Conservation (phyloP, 1,140 invertebrate species). For the Samia ricini region DNA sequence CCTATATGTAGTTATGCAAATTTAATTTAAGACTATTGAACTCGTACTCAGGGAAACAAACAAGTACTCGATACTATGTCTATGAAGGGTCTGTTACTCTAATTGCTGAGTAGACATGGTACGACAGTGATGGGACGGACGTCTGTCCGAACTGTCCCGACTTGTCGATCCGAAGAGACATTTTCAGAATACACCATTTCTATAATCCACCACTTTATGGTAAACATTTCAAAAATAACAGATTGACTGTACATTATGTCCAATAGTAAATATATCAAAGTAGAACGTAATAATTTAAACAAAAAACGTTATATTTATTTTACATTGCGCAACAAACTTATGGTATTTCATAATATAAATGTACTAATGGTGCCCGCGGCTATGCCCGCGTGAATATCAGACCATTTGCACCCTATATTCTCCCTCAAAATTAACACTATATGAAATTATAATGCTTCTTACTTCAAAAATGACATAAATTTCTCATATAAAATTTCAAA, state of each 20-base stretch:
- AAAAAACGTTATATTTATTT: neutral
- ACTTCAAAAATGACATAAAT: too few relatives aligned
- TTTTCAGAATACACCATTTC: conserved; percentile 30
- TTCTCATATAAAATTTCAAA: too few relatives aligned
- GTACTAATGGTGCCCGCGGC: too few relatives aligned
- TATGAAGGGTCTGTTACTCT: conserved; percentile 38
- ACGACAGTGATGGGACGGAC: conserved; percentile 45
- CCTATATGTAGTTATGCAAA: neutral
- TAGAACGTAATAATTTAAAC: neutral
- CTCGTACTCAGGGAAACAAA: neutral
- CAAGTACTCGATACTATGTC: conserved; percentile 16
- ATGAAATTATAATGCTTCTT: too few relatives aligned
- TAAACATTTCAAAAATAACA: conserved; percentile 3
- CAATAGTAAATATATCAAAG: neutral
- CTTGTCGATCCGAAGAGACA: conserved; percentile 20
- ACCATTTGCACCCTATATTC: too few relatives aligned
- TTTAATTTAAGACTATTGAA: neutral
- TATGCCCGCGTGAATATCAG: too few relatives aligned
- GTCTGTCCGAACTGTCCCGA: conserved; percentile 29
- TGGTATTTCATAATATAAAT: too few relatives aligned
- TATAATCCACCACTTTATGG: conserved; percentile 20
- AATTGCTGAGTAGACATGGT: conserved; percentile 38
- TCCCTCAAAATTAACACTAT: too few relatives aligned
- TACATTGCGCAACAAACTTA: too few relatives aligned
- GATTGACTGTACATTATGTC: neutral